These are phyloP conservation scores for Pedionomus torquatus DNA, from an alignment of 2,113 vertebrate genomes.

Conservation along the genomic window DNA sequence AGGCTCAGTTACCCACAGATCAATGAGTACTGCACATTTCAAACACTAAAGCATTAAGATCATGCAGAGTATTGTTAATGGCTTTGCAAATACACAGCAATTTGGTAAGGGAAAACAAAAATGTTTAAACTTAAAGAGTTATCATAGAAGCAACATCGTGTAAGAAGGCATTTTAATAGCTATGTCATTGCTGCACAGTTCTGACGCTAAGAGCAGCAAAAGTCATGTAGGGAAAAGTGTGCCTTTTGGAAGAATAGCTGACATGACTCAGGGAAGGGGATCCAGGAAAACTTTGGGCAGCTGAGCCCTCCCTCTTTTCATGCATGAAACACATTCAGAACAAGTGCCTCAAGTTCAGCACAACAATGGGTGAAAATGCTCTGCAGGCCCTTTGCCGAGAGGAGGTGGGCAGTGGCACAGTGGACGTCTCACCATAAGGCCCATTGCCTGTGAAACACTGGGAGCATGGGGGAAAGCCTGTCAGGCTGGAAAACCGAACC, in stretches of 20 bases:
- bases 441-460: not conserved
- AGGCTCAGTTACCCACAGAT: not conserved
- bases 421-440: rapidly evolving
- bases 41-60: not conserved
- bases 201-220: not conserved
- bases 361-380: rapidly evolving
- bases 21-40: not conserved
- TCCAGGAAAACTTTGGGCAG: not conserved
- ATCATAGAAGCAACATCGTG: not conserved
- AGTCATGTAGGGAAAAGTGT: not conserved
- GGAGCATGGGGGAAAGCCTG: rapidly evolving
- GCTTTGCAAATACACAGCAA: not conserved
- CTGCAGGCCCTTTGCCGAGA: not conserved
- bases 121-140: not conserved
- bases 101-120: not conserved
- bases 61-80: not conserved
- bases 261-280: not conserved
- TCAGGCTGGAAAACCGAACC: not conserved
- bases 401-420: too few relatives aligned
- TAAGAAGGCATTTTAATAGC: not conserved
- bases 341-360: not conserved
- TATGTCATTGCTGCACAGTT: not conserved
- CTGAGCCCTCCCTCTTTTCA: not conserved
- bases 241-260: not conserved
- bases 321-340: not conserved